Percentiles rank a stretch among this genome's conserved stretches.
phyloP scores from a whole-genome alignment of 2,888 invertebrate genomes.

The Neoascia interrupta region DNA sequence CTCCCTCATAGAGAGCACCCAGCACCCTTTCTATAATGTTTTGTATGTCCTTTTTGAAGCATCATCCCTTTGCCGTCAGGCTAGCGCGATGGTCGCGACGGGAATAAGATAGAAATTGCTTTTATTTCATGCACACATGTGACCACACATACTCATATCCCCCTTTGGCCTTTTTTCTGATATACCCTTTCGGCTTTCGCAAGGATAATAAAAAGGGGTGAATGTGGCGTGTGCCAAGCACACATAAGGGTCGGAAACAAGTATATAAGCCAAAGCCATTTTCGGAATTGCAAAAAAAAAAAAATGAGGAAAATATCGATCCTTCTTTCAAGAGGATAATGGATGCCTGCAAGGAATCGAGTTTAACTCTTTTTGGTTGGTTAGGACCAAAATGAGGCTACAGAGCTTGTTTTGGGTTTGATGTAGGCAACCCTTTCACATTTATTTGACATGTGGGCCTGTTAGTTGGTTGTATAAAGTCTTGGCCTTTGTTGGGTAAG shows the following conservation, averaged over 20 bases:
- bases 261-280: no score
- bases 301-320: slow-evolving; percentile 59
- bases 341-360: slow-evolving; percentile 2
- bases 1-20: no score
- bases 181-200: slow-evolving; percentile 18
- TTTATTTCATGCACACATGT: slow-evolving; percentile 58
- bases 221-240: no score
- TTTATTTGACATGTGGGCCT: no score
- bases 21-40: slow-evolving; percentile 25
- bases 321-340: no score
- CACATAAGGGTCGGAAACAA: no score
- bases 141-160: slow-evolving; percentile 32
- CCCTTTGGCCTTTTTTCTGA: slow-evolving; percentile 16
- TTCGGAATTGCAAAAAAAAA: slow-evolving; percentile 30
- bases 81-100: no score
- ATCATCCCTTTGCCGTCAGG: not conserved
- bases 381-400: no score
- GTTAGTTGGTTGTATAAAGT: no score
- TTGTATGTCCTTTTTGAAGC: slow-evolving; percentile 6
- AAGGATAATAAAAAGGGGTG: slow-evolving; percentile 60
- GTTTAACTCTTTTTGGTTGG: slow-evolving; percentile 26
- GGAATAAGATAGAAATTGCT: slow-evolving; percentile 17
- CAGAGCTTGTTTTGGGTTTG: no score
- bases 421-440: no score
- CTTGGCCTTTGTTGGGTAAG: no score